Percentiles rank a stretch among this genome's conserved stretches.
Evolutionary conservation across 2,113 vertebrate genomes (phyloP).

Genomic region (Onychostruthus taczanowskii): DNA sequence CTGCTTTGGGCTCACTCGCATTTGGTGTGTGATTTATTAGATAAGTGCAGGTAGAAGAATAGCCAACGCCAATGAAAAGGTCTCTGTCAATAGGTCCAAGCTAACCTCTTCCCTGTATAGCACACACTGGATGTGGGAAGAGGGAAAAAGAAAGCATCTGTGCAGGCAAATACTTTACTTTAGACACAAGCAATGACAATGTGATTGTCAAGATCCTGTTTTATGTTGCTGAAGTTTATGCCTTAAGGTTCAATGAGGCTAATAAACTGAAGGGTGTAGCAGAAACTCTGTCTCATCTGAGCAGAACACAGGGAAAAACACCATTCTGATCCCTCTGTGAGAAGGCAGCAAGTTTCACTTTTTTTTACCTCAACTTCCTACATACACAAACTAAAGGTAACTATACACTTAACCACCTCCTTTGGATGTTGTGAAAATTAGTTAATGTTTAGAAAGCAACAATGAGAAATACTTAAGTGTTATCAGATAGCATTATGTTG

Average conservation of each 20-base stretch:
- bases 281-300: neutral
- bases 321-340: neutral
- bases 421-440: constrained; percentile 8
- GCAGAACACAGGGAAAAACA: neutral
- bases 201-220: neutral
- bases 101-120: neutral
- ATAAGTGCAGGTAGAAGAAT: neutral
- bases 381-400: neutral
- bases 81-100: neutral
- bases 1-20: neutral
- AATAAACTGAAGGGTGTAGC: neutral
- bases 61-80: neutral
- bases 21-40: neutral
- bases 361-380: neutral
- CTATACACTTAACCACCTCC: neutral
- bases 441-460: neutral
- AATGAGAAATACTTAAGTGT: neutral
- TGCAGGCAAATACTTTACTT: neutral
- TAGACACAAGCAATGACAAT: neutral
- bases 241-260: neutral
- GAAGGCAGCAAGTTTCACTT: neutral
- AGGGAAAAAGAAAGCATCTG: neutral
- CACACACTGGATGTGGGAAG: neutral
- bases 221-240: neutral
- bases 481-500: neutral